Conservation (phyloP, 2,797 vertebrate species). For the Hippopotamyrus pictus region DNA sequence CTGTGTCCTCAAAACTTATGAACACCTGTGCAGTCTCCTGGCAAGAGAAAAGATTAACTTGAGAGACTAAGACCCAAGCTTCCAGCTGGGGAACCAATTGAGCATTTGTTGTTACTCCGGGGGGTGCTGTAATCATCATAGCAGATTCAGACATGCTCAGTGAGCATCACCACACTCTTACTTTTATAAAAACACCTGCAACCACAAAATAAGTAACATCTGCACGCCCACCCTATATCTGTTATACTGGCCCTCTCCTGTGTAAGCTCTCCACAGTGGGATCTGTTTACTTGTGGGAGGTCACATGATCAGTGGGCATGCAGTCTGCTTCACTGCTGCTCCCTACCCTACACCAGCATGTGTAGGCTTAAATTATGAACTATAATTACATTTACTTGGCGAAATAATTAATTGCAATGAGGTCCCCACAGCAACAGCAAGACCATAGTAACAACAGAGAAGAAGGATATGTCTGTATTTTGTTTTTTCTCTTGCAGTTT, state of each 20-base stretch:
- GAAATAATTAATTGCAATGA: not conserved
- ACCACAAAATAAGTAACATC: slow-evolving; percentile 1
- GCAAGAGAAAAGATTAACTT: not conserved
- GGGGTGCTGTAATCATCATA: slow-evolving; percentile 1
- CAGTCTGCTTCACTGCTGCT: not conserved
- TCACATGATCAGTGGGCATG: slow-evolving; percentile 6
- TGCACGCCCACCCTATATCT: not conserved
- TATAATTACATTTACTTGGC: not conserved
- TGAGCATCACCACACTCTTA: not conserved
- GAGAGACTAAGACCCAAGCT: not conserved
- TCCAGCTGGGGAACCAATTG: slow-evolving; percentile 6
- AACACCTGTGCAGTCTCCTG: not conserved
- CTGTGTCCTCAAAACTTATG: not conserved
- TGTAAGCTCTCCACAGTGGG: not conserved
- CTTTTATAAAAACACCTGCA: slow-evolving; percentile 1
- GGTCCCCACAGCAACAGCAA: slow-evolving; percentile 1
- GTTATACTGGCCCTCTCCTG: not conserved
- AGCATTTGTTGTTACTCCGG: not conserved
- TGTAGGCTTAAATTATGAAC: not conserved
- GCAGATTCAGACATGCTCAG: not conserved
- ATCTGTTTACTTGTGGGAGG: not conserved
- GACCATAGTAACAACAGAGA: not conserved
- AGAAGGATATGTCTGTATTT: not conserved
- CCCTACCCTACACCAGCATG: not conserved
- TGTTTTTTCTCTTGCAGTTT: not conserved